phyloP scores from a whole-genome alignment of 2,113 vertebrate genomes.

The Rhineura floridana region DNA sequence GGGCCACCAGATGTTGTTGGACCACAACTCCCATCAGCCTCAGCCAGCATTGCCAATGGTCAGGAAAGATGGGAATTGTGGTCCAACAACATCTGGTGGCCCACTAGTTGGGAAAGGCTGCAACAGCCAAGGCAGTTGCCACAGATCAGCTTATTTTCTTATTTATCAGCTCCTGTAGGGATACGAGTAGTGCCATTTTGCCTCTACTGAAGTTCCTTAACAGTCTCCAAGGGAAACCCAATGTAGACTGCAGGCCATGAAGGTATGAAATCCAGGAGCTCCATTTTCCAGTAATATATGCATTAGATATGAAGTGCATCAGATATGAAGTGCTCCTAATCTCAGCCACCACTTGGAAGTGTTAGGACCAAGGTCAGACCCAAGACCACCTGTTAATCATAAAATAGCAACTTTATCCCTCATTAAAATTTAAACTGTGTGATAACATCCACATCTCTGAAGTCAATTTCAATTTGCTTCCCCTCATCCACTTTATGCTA shows the following conservation, averaged over 20 bases:
- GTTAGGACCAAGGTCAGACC: not conserved
- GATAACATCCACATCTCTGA: not conserved
- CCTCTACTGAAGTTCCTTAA: not conserved
- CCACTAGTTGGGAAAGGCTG: no score
- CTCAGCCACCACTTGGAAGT: not conserved
- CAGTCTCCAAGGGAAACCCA: not conserved
- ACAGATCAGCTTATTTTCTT: not conserved
- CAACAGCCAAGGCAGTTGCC: not conserved
- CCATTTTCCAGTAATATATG: not conserved
- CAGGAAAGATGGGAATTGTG: no score
- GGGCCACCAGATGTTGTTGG: no score
- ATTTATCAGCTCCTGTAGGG: not conserved
- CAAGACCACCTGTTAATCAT: not conserved
- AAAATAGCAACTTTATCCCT: not conserved
- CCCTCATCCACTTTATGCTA: not conserved
- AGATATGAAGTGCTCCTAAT: not conserved
- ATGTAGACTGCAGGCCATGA: not conserved
- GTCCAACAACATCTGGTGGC: no score
- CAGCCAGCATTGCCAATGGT: no score
- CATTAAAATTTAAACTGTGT: not conserved
- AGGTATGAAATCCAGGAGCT: not conserved
- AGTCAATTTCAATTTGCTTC: not conserved
- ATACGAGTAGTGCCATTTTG: not conserved
- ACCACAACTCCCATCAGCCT: no score
- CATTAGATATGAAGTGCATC: no score